phyloP scores from a whole-genome alignment of 2,113 vertebrate genomes.

The Paramisgurnus dabryanus region DNA sequence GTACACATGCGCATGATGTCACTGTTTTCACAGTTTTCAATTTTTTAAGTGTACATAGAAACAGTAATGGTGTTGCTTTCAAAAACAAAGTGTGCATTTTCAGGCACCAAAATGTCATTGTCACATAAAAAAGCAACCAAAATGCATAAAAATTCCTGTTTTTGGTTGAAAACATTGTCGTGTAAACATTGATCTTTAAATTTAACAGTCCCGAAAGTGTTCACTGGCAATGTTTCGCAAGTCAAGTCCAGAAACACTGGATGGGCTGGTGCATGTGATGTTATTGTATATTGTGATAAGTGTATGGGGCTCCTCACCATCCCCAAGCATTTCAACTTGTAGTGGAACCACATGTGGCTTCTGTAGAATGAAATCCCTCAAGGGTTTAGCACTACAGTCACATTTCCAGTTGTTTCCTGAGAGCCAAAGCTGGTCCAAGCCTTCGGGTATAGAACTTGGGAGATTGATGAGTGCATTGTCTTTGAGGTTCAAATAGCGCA shows the following conservation, averaged over 20 bases:
- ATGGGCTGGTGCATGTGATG: constrained; percentile 85
- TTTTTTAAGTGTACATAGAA: too few species aligned
- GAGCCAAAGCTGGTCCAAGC: constrained; percentile 87
- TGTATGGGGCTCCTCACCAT: constrained; percentile 80
- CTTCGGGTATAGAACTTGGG: constrained; percentile 66
- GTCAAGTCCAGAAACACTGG: constrained; percentile 77
- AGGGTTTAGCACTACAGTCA: constrained; percentile 78
- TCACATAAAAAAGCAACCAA: too few species aligned
- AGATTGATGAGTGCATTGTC: constrained; percentile 81
- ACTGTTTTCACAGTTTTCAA: too few species aligned
- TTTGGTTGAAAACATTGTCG: too few species aligned
- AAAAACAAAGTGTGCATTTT: too few species aligned
- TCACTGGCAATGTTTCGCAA: constrained; percentile 79
- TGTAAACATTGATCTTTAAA: neutral
- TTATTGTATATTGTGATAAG: constrained; percentile 87
- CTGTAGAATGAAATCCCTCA: constrained; percentile 80
- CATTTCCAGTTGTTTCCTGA: constrained; percentile 90
- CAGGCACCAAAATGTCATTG: too few species aligned
- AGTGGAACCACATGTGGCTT: constrained; percentile 79
- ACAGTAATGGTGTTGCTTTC: too few species aligned
- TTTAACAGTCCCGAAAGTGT: constrained; percentile 79
- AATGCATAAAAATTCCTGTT: too few species aligned
- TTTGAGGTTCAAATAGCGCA: constrained; percentile 85
- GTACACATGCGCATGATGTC: too few species aligned
- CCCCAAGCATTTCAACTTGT: constrained; percentile 78